These are phyloP conservation scores for Drosophila arawakana DNA, from an alignment of 1,140 invertebrate species.

Conservation along the genomic window DNA sequence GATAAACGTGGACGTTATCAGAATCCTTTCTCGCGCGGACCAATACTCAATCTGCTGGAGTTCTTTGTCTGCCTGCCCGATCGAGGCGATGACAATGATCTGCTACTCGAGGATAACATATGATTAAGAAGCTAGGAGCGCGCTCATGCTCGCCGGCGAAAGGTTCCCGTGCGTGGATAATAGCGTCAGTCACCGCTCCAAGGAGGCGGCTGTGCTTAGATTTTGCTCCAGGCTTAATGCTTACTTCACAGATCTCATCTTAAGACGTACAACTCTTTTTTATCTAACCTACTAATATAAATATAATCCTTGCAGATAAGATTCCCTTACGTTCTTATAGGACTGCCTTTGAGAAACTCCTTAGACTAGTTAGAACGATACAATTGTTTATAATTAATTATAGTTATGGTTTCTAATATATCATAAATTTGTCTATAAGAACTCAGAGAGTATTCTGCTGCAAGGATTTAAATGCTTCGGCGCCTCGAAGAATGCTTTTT, in stretches of 20 bases:
- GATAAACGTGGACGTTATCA: constrained; percentile 94
- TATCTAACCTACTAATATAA: constrained; percentile 42
- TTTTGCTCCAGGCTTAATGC: constrained; percentile 62
- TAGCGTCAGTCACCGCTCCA: constrained; percentile 56
- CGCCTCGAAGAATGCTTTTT: constrained; percentile 50
- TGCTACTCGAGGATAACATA: constrained; percentile 88
- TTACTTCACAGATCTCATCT: constrained; percentile 28
- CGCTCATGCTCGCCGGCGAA: constrained; percentile 68
- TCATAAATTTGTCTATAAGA: constrained; percentile 2
- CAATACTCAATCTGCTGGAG: constrained; percentile 93
- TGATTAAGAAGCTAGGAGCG: constrained; percentile 85
- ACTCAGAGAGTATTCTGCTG: not conserved
- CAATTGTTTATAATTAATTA: not conserved
- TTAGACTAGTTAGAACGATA: constrained; percentile 16
- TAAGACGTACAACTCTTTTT: constrained; percentile 18
- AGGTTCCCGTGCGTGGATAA: constrained; percentile 80
- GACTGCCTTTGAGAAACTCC: not conserved
- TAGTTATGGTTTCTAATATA: constrained; percentile 8
- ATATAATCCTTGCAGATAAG: constrained; percentile 2
- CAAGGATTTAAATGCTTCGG: constrained; percentile 36
- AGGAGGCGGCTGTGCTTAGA: constrained; percentile 53
- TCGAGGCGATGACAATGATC: constrained; percentile 89
- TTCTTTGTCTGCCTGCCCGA: constrained; percentile 94
- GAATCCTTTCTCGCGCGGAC: constrained; percentile 95
- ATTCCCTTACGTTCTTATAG: not conserved